Evolutionary conservation across 2,888 invertebrate genomes (phyloP).

Genomic region (Scrobipalpa costella): DNA sequence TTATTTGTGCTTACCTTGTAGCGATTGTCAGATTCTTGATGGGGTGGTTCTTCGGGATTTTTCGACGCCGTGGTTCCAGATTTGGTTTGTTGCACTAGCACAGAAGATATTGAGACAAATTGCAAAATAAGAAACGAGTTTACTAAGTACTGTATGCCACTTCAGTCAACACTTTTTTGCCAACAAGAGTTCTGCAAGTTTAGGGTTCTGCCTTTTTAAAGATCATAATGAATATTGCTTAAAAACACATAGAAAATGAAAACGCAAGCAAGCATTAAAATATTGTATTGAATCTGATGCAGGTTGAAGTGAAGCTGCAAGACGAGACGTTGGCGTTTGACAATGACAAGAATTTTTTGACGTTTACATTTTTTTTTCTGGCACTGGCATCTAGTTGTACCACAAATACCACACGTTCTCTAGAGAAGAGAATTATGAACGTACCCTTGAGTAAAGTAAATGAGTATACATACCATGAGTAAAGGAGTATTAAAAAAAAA

Average conservation of each 20-base stretch:
- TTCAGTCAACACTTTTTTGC: not conserved
- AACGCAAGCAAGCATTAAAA: conserved; percentile 1
- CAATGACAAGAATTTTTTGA: not conserved
- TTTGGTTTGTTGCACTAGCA: conserved; percentile 41
- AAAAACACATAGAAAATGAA: conserved; percentile 1
- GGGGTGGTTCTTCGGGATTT: conserved; percentile 58
- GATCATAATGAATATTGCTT: not conserved
- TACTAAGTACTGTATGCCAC: not conserved
- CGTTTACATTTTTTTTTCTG: not conserved
- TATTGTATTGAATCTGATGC: not conserved
- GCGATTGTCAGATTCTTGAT: conserved; percentile 56
- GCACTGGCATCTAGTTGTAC: not conserved
- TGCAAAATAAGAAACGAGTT: not conserved
- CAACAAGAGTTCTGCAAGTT: not conserved
- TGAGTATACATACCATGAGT: no score
- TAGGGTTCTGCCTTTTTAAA: not conserved
- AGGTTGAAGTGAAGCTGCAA: no score
- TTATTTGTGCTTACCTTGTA: conserved; percentile 50
- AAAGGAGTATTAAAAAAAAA: no score
- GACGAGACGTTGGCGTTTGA: not conserved
- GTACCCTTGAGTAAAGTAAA: no score
- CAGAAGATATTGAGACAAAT: conserved; percentile 15
- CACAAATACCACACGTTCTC: no score
- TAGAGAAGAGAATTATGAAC: no score
- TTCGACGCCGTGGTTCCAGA: conserved; percentile 66